Conservation (phyloP, 2,888 invertebrate species). For the Hofmannophila pseudospretella region DNA sequence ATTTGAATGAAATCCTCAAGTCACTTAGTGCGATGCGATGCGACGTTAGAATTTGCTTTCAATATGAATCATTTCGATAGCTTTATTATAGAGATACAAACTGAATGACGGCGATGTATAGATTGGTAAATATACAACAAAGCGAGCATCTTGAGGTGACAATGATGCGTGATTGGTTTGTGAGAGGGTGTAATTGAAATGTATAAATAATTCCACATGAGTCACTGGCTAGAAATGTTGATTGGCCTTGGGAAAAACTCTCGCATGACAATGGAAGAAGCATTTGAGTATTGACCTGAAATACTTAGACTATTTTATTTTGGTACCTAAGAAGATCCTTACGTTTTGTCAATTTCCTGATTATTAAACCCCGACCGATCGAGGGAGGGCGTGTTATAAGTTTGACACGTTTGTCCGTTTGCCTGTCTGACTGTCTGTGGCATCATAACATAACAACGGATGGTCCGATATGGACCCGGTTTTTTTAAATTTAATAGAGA, state of each 20-base stretch:
- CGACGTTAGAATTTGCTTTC: slow-evolving; percentile 72
- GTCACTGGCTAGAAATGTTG: slow-evolving; percentile 56
- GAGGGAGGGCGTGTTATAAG: too few relatives aligned
- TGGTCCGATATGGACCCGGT: too few relatives aligned
- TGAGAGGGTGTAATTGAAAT: slow-evolving; percentile 69
- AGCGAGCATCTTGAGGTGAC: slow-evolving; percentile 57
- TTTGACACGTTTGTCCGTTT: too few relatives aligned
- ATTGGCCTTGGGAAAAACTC: slow-evolving; percentile 43
- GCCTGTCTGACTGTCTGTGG: too few relatives aligned
- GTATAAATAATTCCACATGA: slow-evolving; percentile 50
- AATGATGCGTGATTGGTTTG: slow-evolving; percentile 70
- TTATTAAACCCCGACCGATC: too few relatives aligned
- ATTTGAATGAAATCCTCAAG: slow-evolving; percentile 70
- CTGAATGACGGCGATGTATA: slow-evolving; percentile 56
- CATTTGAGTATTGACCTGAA: not conserved
- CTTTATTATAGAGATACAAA: slow-evolving; percentile 53
- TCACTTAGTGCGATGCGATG: slow-evolving; percentile 54
- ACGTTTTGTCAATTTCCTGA: too few relatives aligned
- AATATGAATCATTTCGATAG: slow-evolving; percentile 64
- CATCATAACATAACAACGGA: too few relatives aligned
- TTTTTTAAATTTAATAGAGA: too few relatives aligned
- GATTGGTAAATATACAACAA: slow-evolving; percentile 55
- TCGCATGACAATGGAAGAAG: not conserved
- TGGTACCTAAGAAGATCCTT: too few relatives aligned
- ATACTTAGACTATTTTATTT: too few relatives aligned